Base-by-base conservation (phyloP, 2,888 invertebrate genomes). In the Ophion ellenae region DNA sequence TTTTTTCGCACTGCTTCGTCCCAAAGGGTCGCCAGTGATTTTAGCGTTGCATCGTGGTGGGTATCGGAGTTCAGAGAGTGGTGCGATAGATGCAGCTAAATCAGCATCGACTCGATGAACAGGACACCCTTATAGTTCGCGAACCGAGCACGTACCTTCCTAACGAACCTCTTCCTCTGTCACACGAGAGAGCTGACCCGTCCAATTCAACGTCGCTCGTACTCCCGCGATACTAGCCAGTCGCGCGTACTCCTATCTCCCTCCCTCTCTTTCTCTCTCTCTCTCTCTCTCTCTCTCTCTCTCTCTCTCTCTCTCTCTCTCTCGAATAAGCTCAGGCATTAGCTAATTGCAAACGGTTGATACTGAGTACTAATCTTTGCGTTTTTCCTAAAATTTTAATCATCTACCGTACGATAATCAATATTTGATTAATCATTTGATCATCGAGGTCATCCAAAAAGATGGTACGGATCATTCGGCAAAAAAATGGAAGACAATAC, bases 161-260 rank as follows among this genome's bases (percentile, higher is more conserved):
- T 91, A 91, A 91, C 89, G 89, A 91, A 89, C 81, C 88, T 90
- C 89, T 91, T 90, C 90, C 90, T 90, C 89, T 88, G 89, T 87
- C 89, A 87, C 87, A 88, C 86, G 88, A 88, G 85, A 82, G 78
- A 83, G 86, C 80, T 80, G 76, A 76, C 73, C 70, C 73, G 71
- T 40, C 73, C 85, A 85, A 85, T 85, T 85, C 82, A 85, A 71
- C 82, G 66, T 85, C 73, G 66, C 73, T 83, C 71, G 24, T 57
- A 70, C 76, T 67, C 47, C 36, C 63, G 17, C 59, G 47, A 53
- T 70, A 57, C 66, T 17, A 20, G n/a, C 70, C 32, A 7, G 36
- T 61, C 40, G 40, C 69, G 69, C 59, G 59, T 45, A 61, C 45
- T 11, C 69, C 32, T 61, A 6, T 78, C 69, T 59, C n/a, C 6